A percentile compares a stretch with the other conserved stretches of the same genome.
Evolutionary conservation across 2,888 invertebrate genomes (phyloP).

Genomic region (Machimus rusticus): DNA sequence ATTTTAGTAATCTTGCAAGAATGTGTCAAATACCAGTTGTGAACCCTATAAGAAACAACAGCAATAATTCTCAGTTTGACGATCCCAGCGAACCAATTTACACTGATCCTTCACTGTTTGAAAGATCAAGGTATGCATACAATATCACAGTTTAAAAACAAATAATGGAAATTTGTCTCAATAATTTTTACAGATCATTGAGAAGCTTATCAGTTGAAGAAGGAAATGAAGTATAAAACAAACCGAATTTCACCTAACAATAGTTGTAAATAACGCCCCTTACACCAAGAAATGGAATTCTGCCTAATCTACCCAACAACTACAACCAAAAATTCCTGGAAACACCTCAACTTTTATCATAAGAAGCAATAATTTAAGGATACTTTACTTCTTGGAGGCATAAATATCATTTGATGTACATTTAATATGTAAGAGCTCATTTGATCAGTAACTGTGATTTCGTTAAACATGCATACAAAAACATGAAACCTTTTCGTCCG

Average conservation of each 20-base stretch:
- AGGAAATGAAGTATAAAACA: conserved; percentile 52
- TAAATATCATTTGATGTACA: not conserved
- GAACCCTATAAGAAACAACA: conserved; percentile 64
- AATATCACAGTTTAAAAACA: not conserved
- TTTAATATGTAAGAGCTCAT: conserved; percentile 50
- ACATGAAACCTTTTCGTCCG: not conserved
- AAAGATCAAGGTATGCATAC: conserved; percentile 72
- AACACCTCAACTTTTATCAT: not conserved
- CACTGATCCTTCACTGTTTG: conserved; percentile 90
- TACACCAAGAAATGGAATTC: not conserved
- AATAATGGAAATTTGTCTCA: not conserved
- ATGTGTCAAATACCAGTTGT: conserved; percentile 65
- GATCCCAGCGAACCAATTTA: conserved; percentile 94
- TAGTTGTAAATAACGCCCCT: conserved; percentile 6
- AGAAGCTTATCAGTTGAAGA: conserved; percentile 59
- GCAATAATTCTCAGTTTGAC: conserved; percentile 70
- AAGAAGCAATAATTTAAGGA: conserved; percentile 1
- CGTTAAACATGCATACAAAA: conserved; percentile 1
- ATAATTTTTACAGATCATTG: conserved; percentile 55
- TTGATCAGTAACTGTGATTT: conserved; percentile 54
- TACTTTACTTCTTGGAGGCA: not conserved
- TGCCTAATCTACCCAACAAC: not conserved
- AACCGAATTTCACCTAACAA: not conserved
- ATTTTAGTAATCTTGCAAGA: conserved; percentile 60
- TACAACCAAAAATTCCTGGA: not conserved